A percentile compares a stretch with the other conserved stretches of the same genome.
These are phyloP conservation scores for Thaleichthys pacificus DNA, from an alignment of 2,797 vertebrate species.

Conservation along the genomic window DNA sequence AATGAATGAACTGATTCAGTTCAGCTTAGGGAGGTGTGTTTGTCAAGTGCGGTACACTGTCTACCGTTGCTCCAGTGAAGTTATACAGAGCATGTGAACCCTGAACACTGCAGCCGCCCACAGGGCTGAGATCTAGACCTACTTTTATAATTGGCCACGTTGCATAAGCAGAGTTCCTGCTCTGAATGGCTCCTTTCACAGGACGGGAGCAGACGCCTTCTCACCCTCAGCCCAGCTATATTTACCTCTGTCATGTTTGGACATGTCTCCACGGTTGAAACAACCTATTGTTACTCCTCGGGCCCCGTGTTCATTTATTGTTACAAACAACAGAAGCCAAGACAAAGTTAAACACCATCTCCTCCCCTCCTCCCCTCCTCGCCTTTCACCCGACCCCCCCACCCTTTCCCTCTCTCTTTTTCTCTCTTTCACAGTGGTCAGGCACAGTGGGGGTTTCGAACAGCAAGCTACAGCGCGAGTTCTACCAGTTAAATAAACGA, in stretches of 20 bases:
- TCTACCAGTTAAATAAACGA: conserved; percentile 53
- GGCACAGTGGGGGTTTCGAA: conserved; percentile 33
- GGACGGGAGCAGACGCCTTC: conserved; percentile 52
- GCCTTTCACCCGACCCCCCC: neutral
- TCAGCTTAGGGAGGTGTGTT: neutral
- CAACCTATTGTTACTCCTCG: conserved; percentile 50
- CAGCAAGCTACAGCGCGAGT: conserved; percentile 38
- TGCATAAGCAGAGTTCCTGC: conserved; percentile 69
- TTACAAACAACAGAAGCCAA: conserved; percentile 63
- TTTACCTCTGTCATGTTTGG: conserved; percentile 66
- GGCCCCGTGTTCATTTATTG: conserved; percentile 43
- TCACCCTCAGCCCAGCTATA: conserved; percentile 54
- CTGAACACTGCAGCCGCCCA: conserved; percentile 53
- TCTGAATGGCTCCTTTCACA: conserved; percentile 68
- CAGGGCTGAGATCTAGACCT: conserved; percentile 57
- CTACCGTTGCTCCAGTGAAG: conserved; percentile 28
- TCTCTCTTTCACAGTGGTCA: too few relatives aligned
- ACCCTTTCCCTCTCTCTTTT: neutral
- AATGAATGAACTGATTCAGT: neutral
- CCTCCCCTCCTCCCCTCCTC: too few relatives aligned
- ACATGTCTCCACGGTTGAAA: conserved; percentile 64
- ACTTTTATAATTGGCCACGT: conserved; percentile 63
- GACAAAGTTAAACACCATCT: conserved; percentile 52
- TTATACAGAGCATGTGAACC: conserved; percentile 30
- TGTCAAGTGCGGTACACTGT: neutral